Evolutionary conservation across 2,888 invertebrate species (phyloP).

Genomic region (Pseudococcus viburni): DNA sequence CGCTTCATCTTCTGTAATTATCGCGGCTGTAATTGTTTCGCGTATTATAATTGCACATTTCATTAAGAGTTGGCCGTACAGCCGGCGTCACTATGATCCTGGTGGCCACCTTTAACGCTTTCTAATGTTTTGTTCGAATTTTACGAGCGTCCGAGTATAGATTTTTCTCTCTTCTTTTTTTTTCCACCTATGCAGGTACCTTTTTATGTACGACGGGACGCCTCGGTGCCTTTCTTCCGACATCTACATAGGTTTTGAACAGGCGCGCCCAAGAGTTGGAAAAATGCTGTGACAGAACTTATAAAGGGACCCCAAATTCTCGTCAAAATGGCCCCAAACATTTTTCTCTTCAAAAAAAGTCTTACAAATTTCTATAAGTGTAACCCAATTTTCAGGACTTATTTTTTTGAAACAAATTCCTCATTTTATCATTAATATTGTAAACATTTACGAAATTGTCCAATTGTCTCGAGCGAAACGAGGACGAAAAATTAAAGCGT

Average conservation of each 20-base stretch:
- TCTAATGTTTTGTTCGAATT: conserved; percentile 30
- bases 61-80: neutral
- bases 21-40: conserved; percentile 29
- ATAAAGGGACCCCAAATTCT: too few species aligned
- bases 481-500: too few species aligned
- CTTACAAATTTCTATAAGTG: too few species aligned
- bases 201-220: neutral
- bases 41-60: conserved; percentile 20
- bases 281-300: too few species aligned
- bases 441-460: too few species aligned
- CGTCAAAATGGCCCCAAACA: too few species aligned
- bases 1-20: conserved; percentile 1
- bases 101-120: neutral
- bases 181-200: neutral
- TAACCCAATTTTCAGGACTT: too few species aligned
- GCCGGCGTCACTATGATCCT: neutral
- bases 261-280: too few species aligned
- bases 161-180: neutral
- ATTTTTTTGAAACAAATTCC: too few species aligned
- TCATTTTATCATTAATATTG: too few species aligned
- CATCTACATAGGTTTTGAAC: neutral
- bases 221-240: neutral
- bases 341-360: too few species aligned
- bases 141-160: conserved; percentile 4
- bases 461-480: too few species aligned